A percentile compares a stretch with the other conserved stretches of the same genome.
Conservation (phyloP, 1,140 invertebrate genomes). For the Papilio helenus region DNA sequence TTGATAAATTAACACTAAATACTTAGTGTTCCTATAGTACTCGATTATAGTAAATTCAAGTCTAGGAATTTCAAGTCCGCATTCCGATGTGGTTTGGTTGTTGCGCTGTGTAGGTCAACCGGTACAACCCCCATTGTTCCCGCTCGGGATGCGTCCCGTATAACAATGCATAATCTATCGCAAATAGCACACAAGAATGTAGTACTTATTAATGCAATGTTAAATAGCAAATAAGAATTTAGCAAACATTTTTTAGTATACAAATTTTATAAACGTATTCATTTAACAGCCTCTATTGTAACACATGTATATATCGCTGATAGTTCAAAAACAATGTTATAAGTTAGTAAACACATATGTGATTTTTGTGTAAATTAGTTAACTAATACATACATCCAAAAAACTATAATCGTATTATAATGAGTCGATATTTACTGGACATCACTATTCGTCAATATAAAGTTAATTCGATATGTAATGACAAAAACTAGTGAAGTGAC, state of each 20-base stretch:
- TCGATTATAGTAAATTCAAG: not conserved
- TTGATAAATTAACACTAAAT: no score
- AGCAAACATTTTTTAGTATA: no score
- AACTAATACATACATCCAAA: no score
- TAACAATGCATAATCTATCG: not conserved
- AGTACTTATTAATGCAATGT: no score
- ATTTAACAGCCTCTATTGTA: no score
- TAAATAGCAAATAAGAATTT: no score
- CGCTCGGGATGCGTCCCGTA: not conserved
- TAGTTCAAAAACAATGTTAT: no score
- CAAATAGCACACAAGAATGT: not conserved
- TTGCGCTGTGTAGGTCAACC: not conserved
- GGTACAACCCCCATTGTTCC: slow-evolving; percentile 8
- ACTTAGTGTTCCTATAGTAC: not conserved
- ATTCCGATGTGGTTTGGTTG: not conserved
- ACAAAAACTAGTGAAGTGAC: slow-evolving; percentile 19
- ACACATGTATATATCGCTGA: no score
- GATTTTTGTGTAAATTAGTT: no score
- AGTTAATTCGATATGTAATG: not conserved
- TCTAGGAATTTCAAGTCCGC: slow-evolving; percentile 1
- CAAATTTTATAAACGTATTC: no score
- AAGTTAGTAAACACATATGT: no score
- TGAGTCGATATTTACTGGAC: not conserved
- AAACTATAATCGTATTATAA: not conserved
- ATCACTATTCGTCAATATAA: not conserved